These are phyloP conservation scores for Ectemnius continuus DNA, from an alignment of 2,888 invertebrate genomes.

Conservation along the genomic window DNA sequence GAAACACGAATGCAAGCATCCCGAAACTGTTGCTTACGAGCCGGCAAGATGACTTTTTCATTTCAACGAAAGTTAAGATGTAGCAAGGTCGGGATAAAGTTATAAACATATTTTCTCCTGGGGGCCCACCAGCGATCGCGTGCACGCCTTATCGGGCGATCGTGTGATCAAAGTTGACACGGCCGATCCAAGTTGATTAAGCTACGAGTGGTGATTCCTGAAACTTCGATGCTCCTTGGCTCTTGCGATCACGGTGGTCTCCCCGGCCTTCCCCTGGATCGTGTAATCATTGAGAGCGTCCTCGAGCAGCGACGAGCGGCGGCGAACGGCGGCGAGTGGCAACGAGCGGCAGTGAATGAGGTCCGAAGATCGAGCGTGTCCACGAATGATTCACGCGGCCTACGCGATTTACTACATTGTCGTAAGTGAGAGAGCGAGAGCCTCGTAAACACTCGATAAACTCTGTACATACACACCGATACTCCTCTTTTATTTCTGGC, in stretches of 20 bases:
- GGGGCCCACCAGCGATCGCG: constrained; percentile 38
- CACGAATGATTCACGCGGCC: constrained; percentile 65
- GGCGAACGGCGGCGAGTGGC: constrained; percentile 26
- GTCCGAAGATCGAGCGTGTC: constrained; percentile 61
- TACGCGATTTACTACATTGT: constrained; percentile 65
- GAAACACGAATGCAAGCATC: background rate
- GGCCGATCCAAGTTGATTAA: constrained; percentile 34
- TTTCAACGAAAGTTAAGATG: background rate
- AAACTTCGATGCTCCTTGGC: constrained; percentile 34
- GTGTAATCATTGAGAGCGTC: background rate
- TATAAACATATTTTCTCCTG: constrained; percentile 19
- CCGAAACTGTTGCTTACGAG: too few relatives aligned
- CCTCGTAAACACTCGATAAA: constrained; percentile 61
- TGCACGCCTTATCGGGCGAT: constrained; percentile 46
- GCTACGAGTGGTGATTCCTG: constrained; percentile 50
- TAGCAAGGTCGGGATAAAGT: constrained; percentile 29
- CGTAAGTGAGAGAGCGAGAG: constrained; percentile 52
- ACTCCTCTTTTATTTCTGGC: constrained; percentile 56
- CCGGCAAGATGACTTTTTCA: background rate
- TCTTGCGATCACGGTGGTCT: constrained; percentile 7
- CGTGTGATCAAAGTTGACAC: constrained; percentile 44
- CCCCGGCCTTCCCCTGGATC: background rate
- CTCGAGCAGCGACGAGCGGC: background rate
- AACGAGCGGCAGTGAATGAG: constrained; percentile 47
- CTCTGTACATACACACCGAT: constrained; percentile 39